Conservation (phyloP, 1,140 invertebrate species). For the Paralvinella palmiformis region DNA sequence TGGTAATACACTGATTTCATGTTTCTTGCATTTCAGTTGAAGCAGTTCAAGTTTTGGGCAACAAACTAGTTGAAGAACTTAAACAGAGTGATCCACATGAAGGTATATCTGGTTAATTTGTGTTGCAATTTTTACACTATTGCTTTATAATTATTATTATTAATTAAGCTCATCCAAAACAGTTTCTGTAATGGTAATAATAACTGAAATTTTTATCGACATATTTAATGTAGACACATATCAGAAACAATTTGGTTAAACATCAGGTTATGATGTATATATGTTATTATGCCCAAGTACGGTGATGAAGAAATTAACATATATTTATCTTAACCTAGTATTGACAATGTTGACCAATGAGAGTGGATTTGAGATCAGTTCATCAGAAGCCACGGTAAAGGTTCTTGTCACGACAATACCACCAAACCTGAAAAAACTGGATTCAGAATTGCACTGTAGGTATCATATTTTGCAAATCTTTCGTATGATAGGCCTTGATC, state of each 20-base stretch:
- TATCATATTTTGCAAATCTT: constrained; percentile 18
- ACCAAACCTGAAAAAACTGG: constrained; percentile 85
- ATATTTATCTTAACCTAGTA: constrained; percentile 33
- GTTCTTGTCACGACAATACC: constrained; percentile 88
- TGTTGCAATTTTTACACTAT: background rate
- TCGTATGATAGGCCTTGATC: no score
- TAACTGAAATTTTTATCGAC: no score
- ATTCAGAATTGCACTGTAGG: constrained; percentile 76
- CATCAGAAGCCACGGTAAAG: constrained; percentile 71
- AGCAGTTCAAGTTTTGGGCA: constrained; percentile 82
- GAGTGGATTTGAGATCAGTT: constrained; percentile 68
- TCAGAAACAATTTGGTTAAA: no score
- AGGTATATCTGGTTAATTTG: constrained; percentile 45
- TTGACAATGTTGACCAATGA: constrained; percentile 47
- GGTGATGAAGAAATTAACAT: no score
- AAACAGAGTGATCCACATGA: constrained; percentile 57
- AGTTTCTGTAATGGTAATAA: no score
- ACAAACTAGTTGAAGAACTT: constrained; percentile 79
- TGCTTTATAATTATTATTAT: no score
- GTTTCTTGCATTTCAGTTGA: constrained; percentile 57
- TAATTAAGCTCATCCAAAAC: no score
- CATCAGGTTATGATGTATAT: no score
- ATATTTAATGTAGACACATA: no score
- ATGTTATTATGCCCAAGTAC: no score
- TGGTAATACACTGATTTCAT: constrained; percentile 5